These are phyloP conservation scores for Nicator chloris DNA, from an alignment of 2,113 vertebrate genomes.

Conservation along the genomic window DNA sequence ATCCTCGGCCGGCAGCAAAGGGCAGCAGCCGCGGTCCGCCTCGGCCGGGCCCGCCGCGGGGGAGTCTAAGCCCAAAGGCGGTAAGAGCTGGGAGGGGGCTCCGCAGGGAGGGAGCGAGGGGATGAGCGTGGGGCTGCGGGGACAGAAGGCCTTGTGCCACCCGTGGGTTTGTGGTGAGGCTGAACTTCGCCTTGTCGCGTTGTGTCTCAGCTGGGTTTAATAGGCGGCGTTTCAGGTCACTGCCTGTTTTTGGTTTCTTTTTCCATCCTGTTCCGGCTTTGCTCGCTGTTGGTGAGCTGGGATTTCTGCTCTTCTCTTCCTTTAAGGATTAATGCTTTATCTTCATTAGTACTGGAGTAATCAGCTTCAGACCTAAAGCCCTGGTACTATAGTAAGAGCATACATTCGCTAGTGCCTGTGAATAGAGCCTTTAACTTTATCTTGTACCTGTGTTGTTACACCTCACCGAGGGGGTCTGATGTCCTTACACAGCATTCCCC, in stretches of 20 bases:
- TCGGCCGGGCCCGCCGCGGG: conserved; percentile 82
- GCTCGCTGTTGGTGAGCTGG: neutral
- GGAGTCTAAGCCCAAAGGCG: conserved; percentile 95
- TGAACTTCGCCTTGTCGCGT: fast-evolving
- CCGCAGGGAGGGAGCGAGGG: neutral
- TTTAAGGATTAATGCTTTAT: neutral
- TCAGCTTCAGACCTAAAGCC: neutral
- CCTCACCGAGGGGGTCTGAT: neutral
- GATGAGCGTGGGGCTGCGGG: neutral
- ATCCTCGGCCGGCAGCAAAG: conserved; percentile 84
- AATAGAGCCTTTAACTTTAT: neutral
- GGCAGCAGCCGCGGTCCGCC: conserved; percentile 80
- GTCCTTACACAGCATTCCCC: fast-evolving
- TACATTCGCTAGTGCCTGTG: fast-evolving
- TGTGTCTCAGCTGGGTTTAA: neutral
- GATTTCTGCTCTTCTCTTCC: neutral
- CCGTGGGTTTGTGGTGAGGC: fast-evolving
- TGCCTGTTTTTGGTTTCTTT: neutral
- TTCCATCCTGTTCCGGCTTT: neutral
- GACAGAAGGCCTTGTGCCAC: fast-evolving
- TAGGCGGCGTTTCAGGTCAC: neutral
- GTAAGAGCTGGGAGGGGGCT: conserved; percentile 56
- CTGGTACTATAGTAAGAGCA: neutral
- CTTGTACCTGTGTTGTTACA: fast-evolving
- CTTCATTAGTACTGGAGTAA: neutral